Evolutionary conservation across 2,888 invertebrate species (phyloP).

Genomic region (Pterobdella sp.): DNA sequence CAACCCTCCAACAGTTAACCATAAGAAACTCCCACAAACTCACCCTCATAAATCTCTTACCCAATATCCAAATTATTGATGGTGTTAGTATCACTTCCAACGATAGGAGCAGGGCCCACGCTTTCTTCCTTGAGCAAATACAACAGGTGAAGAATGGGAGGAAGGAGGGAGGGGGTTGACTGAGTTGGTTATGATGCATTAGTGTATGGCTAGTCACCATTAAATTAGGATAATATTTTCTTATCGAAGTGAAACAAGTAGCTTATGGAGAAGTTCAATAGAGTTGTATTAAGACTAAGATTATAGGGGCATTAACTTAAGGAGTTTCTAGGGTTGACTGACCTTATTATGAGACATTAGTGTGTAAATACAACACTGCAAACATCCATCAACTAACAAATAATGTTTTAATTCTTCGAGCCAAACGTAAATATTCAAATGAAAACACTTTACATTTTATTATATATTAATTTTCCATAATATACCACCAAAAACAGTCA

Average conservation of each 20-base stretch:
- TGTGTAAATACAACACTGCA: too few species aligned
- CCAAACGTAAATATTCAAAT: too few species aligned
- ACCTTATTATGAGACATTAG: background rate
- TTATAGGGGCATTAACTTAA: too few species aligned
- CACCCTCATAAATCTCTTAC: constrained; percentile 45
- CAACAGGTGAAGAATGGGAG: constrained; percentile 15
- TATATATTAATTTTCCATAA: too few species aligned
- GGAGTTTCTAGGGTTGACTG: too few species aligned
- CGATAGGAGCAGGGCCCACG: constrained; percentile 48
- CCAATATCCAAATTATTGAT: constrained; percentile 47
- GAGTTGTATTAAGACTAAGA: too few species aligned
- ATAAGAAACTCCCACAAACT: constrained; percentile 48
- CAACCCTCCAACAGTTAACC: constrained; percentile 41
- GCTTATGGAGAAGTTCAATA: constrained; percentile 2
- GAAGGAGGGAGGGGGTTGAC: background rate
- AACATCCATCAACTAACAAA: too few species aligned
- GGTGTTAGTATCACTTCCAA: constrained; percentile 49
- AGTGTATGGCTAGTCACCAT: background rate
- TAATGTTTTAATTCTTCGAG: too few species aligned
- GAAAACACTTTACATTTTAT: too few species aligned
- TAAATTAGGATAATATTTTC: background rate
- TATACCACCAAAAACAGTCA: too few species aligned
- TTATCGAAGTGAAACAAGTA: background rate
- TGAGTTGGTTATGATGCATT: background rate
- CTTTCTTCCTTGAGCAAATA: constrained; percentile 47